Conservation (phyloP, 2,797 vertebrate genomes). For the Xenopus petersii region DNA sequence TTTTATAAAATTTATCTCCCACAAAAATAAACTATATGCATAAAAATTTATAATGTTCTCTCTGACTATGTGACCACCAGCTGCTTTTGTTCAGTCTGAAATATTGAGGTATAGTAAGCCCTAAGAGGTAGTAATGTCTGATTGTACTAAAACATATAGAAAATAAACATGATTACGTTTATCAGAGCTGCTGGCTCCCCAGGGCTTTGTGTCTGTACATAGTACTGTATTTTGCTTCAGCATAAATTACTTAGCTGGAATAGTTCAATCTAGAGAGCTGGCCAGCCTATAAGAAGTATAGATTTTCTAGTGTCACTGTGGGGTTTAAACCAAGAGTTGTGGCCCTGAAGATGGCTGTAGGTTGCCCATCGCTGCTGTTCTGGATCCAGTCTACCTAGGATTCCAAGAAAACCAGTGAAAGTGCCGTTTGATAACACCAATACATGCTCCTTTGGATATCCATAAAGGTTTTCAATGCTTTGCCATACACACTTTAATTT, state of each 20-base stretch:
- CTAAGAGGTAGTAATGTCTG: conserved; percentile 93
- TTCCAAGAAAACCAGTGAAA: too few relatives aligned
- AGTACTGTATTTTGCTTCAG: conserved; percentile 42
- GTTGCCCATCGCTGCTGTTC: not conserved
- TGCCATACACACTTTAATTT: too few relatives aligned
- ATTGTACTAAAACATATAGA: conserved; percentile 87
- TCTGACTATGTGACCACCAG: conserved; percentile 79
- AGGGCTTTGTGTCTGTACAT: conserved; percentile 63
- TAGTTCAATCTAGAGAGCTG: too few relatives aligned
- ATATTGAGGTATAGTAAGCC: conserved; percentile 93
- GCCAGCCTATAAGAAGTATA: too few relatives aligned
- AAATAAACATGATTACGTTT: conserved; percentile 73
- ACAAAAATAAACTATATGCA: conserved; percentile 92
- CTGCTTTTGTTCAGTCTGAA: conserved; percentile 82
- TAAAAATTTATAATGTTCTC: conserved; percentile 87
- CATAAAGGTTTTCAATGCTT: too few relatives aligned
- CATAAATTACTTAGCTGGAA: too few relatives aligned
- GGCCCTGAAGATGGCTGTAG: too few relatives aligned
- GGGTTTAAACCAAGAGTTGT: too few relatives aligned
- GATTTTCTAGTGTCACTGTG: too few relatives aligned
- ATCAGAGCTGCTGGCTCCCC: conserved; percentile 70
- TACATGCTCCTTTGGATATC: too few relatives aligned
- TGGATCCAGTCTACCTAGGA: not conserved
- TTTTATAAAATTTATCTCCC: conserved; percentile 90
- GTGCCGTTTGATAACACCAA: too few relatives aligned